Evolutionary conservation across 2,797 vertebrate species (phyloP), one percentile per base, ranked within the genome.

Genomic region (Protonibea diacanthus): DNA sequence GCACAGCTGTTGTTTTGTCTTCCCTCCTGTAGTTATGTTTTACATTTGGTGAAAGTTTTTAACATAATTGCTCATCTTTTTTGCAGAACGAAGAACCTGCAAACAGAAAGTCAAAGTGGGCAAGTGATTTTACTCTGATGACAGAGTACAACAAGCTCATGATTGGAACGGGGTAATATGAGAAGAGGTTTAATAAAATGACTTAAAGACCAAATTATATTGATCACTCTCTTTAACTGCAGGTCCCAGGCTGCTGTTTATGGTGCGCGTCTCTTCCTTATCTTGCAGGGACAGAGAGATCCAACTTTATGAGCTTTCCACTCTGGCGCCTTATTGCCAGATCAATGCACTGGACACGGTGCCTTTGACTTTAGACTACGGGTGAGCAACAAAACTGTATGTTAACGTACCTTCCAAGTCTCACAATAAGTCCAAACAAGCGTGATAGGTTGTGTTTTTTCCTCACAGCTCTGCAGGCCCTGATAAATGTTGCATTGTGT

Each of bases 401-500:
- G 14, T 23, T 23, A 42, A 33, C 4, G 42, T 27, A 5, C 21
- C 4, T 33, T 33, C 3, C 21, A 81, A 49, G 57, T 45, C 44
- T 55, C 11, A 20, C n/a, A 33, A 2, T 9, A 67, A 49, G 42
- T 80, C 15, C n/a, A 17, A 52, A 15, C 21, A 52, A 11, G 11
- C 1, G 0, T 69, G 13, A 47, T 20, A 4, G 7, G 64, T 20
- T 76, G 27, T 78, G 66, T 74, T 18, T 71, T 44, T 69, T 20
- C 29, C 40, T 71, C 15, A 13, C 20, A 96, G 95, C 75, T 90
- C 80, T 79, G 91, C 90, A 14, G 93, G 91, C 53, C 80, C 85
- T 70, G 95, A 97, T 84, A 92, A 95, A 74, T 96, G 95, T 65
- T 93, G 94, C 74, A 87, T 97, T 81, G 72, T 97, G 17, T 96